A percentile compares a stretch with the other conserved stretches of the same genome.
phyloP scores from a whole-genome alignment of 1,140 invertebrate genomes.

The Anadara kagoshimensis region DNA sequence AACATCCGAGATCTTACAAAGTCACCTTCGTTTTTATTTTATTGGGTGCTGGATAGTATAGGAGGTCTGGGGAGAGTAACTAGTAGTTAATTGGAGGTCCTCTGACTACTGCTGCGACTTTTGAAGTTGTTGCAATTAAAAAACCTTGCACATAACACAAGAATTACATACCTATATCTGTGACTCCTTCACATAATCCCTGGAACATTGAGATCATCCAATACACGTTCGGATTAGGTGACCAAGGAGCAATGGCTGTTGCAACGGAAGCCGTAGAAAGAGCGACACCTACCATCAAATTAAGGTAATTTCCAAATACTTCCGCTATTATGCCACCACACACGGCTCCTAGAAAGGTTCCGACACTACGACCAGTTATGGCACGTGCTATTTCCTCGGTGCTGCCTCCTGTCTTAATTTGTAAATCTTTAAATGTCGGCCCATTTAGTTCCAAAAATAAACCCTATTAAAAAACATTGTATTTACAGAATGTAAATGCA shows the following conservation, averaged over 20 bases:
- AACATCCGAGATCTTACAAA: no score
- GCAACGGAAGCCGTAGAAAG: conserved; percentile 25
- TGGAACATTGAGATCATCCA: conserved; percentile 44
- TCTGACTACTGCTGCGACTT: no score
- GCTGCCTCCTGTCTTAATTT: conserved; percentile 33
- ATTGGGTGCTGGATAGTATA: no score
- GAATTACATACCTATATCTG: conserved; percentile 42
- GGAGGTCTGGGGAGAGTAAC: no score
- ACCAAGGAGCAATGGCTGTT: conserved; percentile 38
- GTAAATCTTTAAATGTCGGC: conserved; percentile 46
- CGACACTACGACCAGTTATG: conserved; percentile 42
- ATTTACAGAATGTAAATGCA: no score
- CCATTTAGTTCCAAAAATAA: conserved; percentile 44
- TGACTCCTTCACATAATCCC: conserved; percentile 49
- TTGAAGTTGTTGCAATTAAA: no score
- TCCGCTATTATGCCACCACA: conserved; percentile 45
- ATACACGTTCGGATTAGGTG: conserved; percentile 15
- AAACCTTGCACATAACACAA: no score
- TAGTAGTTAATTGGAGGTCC: no score
- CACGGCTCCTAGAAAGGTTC: conserved; percentile 45
- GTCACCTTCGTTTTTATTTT: no score
- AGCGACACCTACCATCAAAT: conserved; percentile 45
- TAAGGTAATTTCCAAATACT: conserved; percentile 27
- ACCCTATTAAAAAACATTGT: conserved; percentile 34
- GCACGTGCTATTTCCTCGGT: conserved; percentile 45